Evolutionary conservation across 2,888 invertebrate species (phyloP), one percentile per base, ranked within the genome.

Genomic region (Heterodera filipjevi): DNA sequence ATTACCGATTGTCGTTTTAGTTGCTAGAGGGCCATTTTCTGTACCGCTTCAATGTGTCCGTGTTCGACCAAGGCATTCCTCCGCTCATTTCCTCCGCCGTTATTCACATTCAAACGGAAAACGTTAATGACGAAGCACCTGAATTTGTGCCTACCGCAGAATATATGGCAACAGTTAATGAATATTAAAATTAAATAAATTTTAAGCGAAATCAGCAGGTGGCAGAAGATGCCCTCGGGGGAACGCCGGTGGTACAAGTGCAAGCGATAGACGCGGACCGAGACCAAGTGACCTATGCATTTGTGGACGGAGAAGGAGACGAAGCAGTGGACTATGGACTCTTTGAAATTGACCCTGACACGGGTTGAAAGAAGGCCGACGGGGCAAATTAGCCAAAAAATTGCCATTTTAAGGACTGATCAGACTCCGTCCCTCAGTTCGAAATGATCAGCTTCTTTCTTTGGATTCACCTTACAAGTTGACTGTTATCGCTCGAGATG

Each of bases 401-500:
- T 46, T 3, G 30, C 10, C 14, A 1, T 16, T 77, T 82, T 39
- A 71, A 86, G 89, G 89, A 32, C 81, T 89, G n/a, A 89, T 89
- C 33, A 82, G 85, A 68, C 87, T 90, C 14, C 85, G 86, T 16
- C 89, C 90, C 27, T 90, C 90, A 19, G 88, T 90, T 16, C 77
- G 80, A 10, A 81, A 87, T 3, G 80, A 78, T 0, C 85, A 87
- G 66, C 77, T 87, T 0, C 80, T 83, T 49, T 71, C 80, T 8
- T 84, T 84, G 1, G 84, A 86, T 14, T 81, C 83, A 27, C 86
- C 86, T 1, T 90, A 90, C 81, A 87, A 87, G 8, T 90, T 99
- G 79, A 98, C 97, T 90, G 96, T 99, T 14, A 96, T 96, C 0
- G 98, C 98, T 2, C 93, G 95, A 91, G 99, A 99, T 89, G 98